Conservation (phyloP, 2,888 invertebrate species). For the Helleia helle region DNA sequence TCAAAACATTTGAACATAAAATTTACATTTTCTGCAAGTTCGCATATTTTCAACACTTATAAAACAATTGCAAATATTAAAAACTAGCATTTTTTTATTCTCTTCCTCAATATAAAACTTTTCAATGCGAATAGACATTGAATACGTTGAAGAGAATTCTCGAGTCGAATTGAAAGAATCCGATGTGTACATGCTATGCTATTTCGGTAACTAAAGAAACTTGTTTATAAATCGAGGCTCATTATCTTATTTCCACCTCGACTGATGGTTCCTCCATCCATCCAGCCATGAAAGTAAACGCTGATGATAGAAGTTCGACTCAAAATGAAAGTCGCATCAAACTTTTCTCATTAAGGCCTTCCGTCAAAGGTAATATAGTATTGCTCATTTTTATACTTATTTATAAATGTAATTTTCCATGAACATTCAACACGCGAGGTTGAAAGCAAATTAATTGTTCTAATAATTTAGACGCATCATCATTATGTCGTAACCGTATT, state of each 20-base stretch:
- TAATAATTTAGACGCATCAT: background rate
- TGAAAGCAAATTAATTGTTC: background rate
- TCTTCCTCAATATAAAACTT: too few species aligned
- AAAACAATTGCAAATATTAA: too few species aligned
- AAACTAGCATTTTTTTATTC: too few species aligned
- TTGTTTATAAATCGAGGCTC: slow-evolving; percentile 52
- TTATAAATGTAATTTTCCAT: slow-evolving; percentile 43
- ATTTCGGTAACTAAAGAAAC: slow-evolving; percentile 46
- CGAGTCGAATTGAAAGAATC: slow-evolving; percentile 5
- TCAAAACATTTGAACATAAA: too few species aligned
- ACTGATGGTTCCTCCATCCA: slow-evolving; percentile 38
- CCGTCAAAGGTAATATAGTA: slow-evolving; percentile 65
- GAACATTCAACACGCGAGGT: background rate
- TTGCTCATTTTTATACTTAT: slow-evolving; percentile 64
- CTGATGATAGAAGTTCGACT: slow-evolving; percentile 67
- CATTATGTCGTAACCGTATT: too few species aligned
- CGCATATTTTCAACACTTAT: too few species aligned
- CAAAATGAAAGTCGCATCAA: slow-evolving; percentile 65
- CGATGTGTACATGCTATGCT: slow-evolving; percentile 30
- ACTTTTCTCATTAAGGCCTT: slow-evolving; percentile 71
- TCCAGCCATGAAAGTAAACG: slow-evolving; percentile 53
- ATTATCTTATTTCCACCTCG: slow-evolving; percentile 39
- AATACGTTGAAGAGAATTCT: background rate
- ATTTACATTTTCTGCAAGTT: too few species aligned
- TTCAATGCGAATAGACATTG: too few species aligned